Percentiles rank a stretch among this genome's conserved stretches.
Evolutionary conservation across 92 coral and sea anemone genomes (phyloP).

Genomic region (Hydrozoanthus gracilis): DNA sequence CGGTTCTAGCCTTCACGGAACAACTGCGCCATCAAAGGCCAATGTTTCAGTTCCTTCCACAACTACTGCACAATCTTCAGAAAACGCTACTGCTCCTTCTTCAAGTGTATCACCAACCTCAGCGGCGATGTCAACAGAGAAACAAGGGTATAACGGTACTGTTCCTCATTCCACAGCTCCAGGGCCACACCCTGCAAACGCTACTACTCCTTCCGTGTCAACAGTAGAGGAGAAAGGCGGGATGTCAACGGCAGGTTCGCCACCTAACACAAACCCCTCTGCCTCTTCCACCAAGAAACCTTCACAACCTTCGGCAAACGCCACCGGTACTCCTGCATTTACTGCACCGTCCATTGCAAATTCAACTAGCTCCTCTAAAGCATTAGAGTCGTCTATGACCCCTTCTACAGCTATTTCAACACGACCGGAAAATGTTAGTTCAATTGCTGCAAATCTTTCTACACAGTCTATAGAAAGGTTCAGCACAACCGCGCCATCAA

Average conservation of each 20-base stretch:
- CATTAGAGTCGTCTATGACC: background rate
- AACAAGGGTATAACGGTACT: too few relatives aligned
- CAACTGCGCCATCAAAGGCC: too few relatives aligned
- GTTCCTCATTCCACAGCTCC: too few relatives aligned
- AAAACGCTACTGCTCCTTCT: background rate
- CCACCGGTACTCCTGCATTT: background rate
- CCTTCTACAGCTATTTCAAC: constrained; percentile 2
- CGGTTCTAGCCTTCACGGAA: background rate
- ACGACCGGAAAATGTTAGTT: background rate
- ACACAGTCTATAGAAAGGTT: background rate
- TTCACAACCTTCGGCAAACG: background rate
- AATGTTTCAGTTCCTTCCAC: constrained; percentile 3
- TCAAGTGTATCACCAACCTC: background rate
- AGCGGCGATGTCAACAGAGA: background rate
- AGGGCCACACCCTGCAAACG: background rate
- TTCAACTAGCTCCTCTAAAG: background rate
- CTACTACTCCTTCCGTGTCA: background rate
- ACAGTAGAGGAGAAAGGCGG: too few relatives aligned
- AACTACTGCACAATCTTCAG: background rate
- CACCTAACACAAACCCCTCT: too few relatives aligned
- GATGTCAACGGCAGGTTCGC: too few relatives aligned
- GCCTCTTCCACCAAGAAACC: background rate
- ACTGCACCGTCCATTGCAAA: background rate
- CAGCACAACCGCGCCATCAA: background rate
- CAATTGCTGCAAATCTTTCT: constrained; percentile 5